Evolutionary conservation across 2,888 invertebrate genomes (phyloP), one percentile per base, ranked within the genome.

Genomic region (Eurytoma californica): DNA sequence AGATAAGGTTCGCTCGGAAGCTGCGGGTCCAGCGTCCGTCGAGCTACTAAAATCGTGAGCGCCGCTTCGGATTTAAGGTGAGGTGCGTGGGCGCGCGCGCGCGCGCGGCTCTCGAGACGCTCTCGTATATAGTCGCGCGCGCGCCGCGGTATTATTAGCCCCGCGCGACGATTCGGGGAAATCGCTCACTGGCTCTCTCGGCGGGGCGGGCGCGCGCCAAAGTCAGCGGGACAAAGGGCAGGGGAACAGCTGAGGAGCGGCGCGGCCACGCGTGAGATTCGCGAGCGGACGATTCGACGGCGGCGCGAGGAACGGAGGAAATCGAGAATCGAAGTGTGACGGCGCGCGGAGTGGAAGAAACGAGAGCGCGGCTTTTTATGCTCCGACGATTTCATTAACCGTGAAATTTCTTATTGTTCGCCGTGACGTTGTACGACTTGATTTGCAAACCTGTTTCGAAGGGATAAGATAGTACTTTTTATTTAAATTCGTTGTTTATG

Each of bases 11-110:
- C 39, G 53, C 24, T 39, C 39, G 69, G 79, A 66, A 82, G 82
- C 84, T 82, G 83, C 83, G 83, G 83, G 82, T 76, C 76, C 82
- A 84, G 84, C 82, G 82, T 82, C 82, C 85, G 84, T 80, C 82
- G 82, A 79, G 80, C 84, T 83, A 87, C 87, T 87, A 84, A 86
- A 86, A 84, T 85, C 79, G 82, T 80, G 84, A 24, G 57, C 47
- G 49, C 57, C 57, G 57, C 28, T 20, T 18, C 49, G 76, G 14
- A 24, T 70, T 76, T 72, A 61, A 78, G 79, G 81, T 78, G 79
- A 79, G 77, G 63, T 55, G 39, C 39, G 39, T 39, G 39, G 39
- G n/a, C 7, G 70, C 55, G 76, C 58, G 67, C 55, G 69, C 76
- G 70, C 65, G 28, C 9, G 57, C 73, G 24, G 68, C 20, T 61